Percentiles rank a stretch among this genome's conserved stretches.
These are phyloP conservation scores for Oncorhynchus gorbuscha DNA, from an alignment of 2,113 vertebrate species.

Conservation along the genomic window DNA sequence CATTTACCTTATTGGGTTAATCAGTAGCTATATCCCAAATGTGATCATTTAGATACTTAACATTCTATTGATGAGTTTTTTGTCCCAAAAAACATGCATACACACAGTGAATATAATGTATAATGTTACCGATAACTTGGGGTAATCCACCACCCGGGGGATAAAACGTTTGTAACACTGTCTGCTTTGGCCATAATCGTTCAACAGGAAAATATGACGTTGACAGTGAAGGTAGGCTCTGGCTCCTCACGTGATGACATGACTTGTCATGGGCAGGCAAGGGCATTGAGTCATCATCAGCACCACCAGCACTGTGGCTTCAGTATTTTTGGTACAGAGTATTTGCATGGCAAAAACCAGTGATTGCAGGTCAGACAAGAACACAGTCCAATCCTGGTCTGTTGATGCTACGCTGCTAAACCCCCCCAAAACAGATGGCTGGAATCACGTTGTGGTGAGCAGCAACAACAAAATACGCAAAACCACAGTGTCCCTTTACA, in stretches of 20 bases:
- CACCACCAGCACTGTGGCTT: neutral
- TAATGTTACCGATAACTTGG: no score
- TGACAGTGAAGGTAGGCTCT: slow-evolving; percentile 40
- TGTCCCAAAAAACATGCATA: no score
- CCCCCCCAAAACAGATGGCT: slow-evolving; percentile 56
- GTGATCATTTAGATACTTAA: no score
- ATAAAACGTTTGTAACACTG: neutral
- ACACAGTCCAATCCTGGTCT: slow-evolving; percentile 55
- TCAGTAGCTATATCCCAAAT: no score
- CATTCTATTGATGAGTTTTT: no score
- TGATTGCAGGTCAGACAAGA: slow-evolving; percentile 51
- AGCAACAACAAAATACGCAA: slow-evolving; percentile 18
- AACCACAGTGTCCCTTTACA: slow-evolving; percentile 42
- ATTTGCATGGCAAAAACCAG: slow-evolving; percentile 42
- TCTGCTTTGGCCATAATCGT: slow-evolving; percentile 31
- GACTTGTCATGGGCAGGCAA: neutral
- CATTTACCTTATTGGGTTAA: no score
- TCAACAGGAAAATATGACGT: slow-evolving; percentile 21
- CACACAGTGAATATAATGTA: no score
- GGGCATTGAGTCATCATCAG: no score
- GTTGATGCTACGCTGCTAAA: slow-evolving; percentile 45
- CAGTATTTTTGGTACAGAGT: neutral
- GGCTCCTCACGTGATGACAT: neutral
- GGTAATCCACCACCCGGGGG: no score
- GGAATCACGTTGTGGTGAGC: slow-evolving; percentile 45